Evolutionary conservation across 2,797 vertebrate genomes (phyloP), one percentile per base, ranked within the genome.

Genomic region (Prunella strophiata): DNA sequence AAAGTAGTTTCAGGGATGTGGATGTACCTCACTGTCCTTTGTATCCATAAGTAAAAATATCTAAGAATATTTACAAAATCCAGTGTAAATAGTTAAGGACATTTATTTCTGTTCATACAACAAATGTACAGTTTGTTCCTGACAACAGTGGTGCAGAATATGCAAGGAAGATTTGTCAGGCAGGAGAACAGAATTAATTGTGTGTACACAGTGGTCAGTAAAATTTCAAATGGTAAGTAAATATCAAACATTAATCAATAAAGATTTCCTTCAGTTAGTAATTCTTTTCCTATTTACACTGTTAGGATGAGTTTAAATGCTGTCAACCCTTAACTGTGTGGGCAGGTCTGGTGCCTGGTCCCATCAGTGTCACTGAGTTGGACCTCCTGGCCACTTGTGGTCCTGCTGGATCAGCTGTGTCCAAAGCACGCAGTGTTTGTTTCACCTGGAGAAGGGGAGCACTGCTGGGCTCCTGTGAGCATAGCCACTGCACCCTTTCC

Each of bases 281-380:
- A 48, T 10, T 11, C 36, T 34, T 16, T 19, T 58, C 12, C 20
- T 47, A 25, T 16, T 57, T n/a, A 16, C n/a, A 17, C 5, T 3
- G 3, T 18, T 32, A 26, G 47, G 34, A 16, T 19, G 59, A 11
- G 11, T 67, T 59, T 36, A 36, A 52, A 72, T 0, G 2, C 34
- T 32, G n/a, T 8, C 68, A 68, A 1, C 23, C 34, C 43, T 38
- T 36, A 29, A 14, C 18, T 13, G 17, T 13, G 34, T 11, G 27
- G 5, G 12, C 0, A 1, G 26, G 9, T 78, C 32, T 43, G 63
- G 32, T 47, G 45, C 6, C 21, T 34, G 58, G 22, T 78, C 5
- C 25, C 0, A 0, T 9, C 36, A 2, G 26, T 3, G 27, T 18
- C 40, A 20, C 45, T 0, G 1, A 2, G 11, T 0, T 50, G 63